Evolutionary conservation across 1,140 invertebrate genomes (phyloP).

Genomic region (Drosophila melanica): DNA sequence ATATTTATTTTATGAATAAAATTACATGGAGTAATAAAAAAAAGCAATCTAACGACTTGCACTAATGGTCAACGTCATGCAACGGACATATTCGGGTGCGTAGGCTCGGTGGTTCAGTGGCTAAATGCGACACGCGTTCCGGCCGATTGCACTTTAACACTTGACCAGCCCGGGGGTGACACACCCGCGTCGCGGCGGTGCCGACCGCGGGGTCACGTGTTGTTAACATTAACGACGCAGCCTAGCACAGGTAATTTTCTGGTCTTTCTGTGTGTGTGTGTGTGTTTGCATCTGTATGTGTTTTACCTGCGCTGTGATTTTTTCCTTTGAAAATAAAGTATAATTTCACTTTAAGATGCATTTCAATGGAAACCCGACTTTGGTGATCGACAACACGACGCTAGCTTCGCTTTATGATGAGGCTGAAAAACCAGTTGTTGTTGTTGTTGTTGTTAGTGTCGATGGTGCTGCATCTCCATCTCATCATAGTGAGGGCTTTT

Average conservation of each 20-base stretch:
- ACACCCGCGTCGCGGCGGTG: slow-evolving; percentile 26
- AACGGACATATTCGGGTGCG: slow-evolving; percentile 49
- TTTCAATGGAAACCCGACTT: slow-evolving; percentile 65
- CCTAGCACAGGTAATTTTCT: slow-evolving; percentile 62
- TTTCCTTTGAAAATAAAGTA: slow-evolving; percentile 69
- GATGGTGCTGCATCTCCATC: slow-evolving; percentile 2
- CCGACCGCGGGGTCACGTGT: slow-evolving; percentile 63
- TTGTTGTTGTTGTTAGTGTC: slow-evolving; percentile 13
- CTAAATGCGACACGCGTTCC: slow-evolving; percentile 56
- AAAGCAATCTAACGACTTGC: slow-evolving; percentile 71
- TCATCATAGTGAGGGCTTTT: slow-evolving; percentile 42
- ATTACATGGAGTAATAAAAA: slow-evolving; percentile 23
- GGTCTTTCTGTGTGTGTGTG: slow-evolving; percentile 2
- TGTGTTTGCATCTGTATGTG: slow-evolving; percentile 5
- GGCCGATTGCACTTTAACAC: slow-evolving; percentile 79
- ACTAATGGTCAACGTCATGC: slow-evolving; percentile 71
- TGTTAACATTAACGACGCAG: slow-evolving; percentile 65
- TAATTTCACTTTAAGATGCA: slow-evolving; percentile 65
- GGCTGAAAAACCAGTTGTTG: slow-evolving; percentile 64
- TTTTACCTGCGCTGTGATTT: slow-evolving; percentile 65
- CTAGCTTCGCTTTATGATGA: slow-evolving; percentile 58
- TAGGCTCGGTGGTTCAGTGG: slow-evolving; percentile 26
- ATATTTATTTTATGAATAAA: slow-evolving; percentile 34
- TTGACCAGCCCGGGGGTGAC: slow-evolving; percentile 59
- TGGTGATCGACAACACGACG: slow-evolving; percentile 49